Base-by-base conservation (phyloP, 2,888 invertebrate species). In the Hydriomena furcata region DNA sequence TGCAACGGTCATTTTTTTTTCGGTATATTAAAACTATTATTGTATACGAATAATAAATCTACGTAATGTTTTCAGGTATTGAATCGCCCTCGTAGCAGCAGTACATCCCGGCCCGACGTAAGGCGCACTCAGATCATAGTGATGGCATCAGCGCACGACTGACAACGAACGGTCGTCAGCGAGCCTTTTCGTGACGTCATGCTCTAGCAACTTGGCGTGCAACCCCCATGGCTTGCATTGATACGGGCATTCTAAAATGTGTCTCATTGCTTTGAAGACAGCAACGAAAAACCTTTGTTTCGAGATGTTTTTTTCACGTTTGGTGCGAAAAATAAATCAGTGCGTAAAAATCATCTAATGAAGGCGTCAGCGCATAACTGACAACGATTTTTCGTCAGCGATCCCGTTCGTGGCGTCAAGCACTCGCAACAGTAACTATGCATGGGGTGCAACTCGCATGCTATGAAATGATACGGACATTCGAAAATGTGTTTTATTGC, bases 101-200 rank as follows among this genome's bases (percentile, higher is more conserved):
- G 84, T 55, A 68, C 77, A 5, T 73, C 84, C 1, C 76, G 84
- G 0, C 30, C 64, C 0, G 82, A 83, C 0, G 56, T 73, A 3
- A 83, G 84, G 0, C 84, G 85, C 58, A 79, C 87, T 0, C 89
- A 87, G 44, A 71, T 88, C 1, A 65, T 87, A 0, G 82, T 88
- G 6, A 61, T 86, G 35, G 77, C 77, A 27, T 68, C 87, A 1
- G 47, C 82, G 11, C 79, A 78, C 10, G 87, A 85, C 81, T 88
- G 88, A 88, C 89, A 71, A 58, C 72, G 73, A 56, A 27, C 12
- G 12, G 70, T 73, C 49, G 61, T 71, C 46, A 63, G 24, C 53
- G 78, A 71, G 64, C 72, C 71, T 30, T 67, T 71, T n/a, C 76
- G 73, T 55, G 89, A 89, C 74, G 88, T 89, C 65, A 85, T 88